Evolutionary conservation across 2,888 invertebrate species (phyloP).

Genomic region (Drosophila pegasa): DNA sequence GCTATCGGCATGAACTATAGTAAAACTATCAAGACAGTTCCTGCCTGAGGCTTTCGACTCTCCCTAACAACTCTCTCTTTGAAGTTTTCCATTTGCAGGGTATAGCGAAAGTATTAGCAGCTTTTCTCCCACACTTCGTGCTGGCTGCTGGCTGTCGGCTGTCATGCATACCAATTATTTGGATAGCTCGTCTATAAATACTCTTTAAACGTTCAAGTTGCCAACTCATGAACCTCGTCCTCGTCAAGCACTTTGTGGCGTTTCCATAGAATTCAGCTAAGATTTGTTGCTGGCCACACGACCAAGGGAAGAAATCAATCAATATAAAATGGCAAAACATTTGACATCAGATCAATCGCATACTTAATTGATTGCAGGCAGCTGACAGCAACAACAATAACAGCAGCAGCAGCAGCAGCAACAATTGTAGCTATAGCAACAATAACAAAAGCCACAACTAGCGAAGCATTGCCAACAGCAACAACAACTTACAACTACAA

Average conservation of each 20-base stretch:
- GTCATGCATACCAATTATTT: conserved; percentile 49
- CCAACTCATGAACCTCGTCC: conserved; percentile 16
- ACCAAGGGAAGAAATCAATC: conserved; percentile 62
- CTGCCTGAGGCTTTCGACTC: too few relatives aligned
- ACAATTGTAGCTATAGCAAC: neutral
- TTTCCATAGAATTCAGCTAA: conserved; percentile 13
- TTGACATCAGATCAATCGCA: conserved; percentile 58
- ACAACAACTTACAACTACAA: conserved; percentile 15
- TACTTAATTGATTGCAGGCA: conserved; percentile 65
- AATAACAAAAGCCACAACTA: neutral
- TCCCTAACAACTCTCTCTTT: neutral
- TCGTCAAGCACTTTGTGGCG: conserved; percentile 1
- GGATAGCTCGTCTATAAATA: conserved; percentile 34
- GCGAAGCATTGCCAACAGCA: neutral
- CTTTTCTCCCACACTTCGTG: neutral
- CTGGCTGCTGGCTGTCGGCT: conserved; percentile 5
- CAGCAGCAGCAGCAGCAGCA: conserved; percentile 4
- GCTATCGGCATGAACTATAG: neutral
- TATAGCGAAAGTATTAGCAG: neutral
- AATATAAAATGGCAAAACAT: conserved; percentile 52
- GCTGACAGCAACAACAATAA: conserved; percentile 3
- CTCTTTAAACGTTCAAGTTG: conserved; percentile 26
- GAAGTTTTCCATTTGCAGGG: neutral
- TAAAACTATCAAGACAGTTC: too few relatives aligned
- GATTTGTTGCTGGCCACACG: conserved; percentile 17